phyloP scores from a whole-genome alignment of 2,888 invertebrate species.

The Drosophila barbarae region DNA sequence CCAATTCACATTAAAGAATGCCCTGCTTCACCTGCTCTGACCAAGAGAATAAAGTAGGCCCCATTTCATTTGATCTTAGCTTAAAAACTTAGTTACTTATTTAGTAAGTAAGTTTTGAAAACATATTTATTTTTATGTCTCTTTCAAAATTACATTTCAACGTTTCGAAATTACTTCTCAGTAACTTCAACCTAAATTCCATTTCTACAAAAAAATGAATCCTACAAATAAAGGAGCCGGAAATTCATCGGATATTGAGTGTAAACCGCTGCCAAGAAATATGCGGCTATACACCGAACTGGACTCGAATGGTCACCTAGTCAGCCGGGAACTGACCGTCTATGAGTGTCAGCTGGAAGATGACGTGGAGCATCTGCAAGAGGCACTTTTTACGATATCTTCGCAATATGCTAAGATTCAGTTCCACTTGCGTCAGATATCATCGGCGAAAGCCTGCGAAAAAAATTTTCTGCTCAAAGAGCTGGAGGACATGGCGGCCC shows the following conservation, averaged over 20 bases:
- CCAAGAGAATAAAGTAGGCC: too few relatives aligned
- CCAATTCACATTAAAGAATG: too few relatives aligned
- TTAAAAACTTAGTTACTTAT: too few relatives aligned
- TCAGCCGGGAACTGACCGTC: conserved; percentile 44
- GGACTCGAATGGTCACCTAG: conserved; percentile 30
- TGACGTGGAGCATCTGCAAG: conserved; percentile 65
- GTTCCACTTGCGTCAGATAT: conserved; percentile 71
- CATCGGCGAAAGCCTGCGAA: conserved; percentile 55
- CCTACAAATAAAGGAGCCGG: neutral
- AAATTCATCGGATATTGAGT: neutral
- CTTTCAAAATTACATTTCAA: neutral
- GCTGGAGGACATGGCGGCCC: conserved; percentile 58
- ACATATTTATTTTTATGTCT: neutral
- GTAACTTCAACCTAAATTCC: neutral
- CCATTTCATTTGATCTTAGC: too few relatives aligned
- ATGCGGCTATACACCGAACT: conserved; percentile 50
- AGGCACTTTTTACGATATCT: conserved; percentile 64
- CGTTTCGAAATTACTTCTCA: neutral
- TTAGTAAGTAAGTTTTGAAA: neutral
- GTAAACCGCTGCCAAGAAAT: neutral
- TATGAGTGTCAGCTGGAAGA: conserved; percentile 69
- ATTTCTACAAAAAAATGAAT: neutral
- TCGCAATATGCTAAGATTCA: conserved; percentile 75
- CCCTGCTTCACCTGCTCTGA: too few relatives aligned
- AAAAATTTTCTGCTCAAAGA: conserved; percentile 58